A percentile compares a stretch with the other conserved stretches of the same genome.
Conservation (phyloP, 2,888 invertebrate genomes). For the Invenusta paracnida region DNA sequence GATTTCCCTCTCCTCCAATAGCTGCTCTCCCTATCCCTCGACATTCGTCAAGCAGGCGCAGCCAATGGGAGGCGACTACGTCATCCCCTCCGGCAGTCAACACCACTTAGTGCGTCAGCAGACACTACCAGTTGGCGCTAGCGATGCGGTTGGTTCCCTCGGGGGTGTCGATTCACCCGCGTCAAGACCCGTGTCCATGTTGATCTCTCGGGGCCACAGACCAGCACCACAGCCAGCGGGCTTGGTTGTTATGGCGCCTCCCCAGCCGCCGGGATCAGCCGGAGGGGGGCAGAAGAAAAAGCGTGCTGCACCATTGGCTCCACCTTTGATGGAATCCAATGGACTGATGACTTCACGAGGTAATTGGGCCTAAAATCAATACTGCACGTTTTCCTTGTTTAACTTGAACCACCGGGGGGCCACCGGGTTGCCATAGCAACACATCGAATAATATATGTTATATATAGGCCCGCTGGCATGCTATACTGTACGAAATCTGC, state of each 20-base stretch:
- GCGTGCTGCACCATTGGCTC: not conserved
- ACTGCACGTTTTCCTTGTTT: too few relatives aligned
- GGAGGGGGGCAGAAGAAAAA: not conserved
- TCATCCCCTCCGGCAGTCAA: not conserved
- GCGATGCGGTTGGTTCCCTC: not conserved
- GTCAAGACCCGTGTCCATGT: not conserved
- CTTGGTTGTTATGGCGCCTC: not conserved
- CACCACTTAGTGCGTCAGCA: not conserved
- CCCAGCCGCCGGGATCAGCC: not conserved
- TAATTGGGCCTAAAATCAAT: too few relatives aligned
- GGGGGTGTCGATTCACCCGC: not conserved
- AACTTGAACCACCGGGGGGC: too few relatives aligned
- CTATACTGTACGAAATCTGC: too few relatives aligned
- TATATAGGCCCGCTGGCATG: too few relatives aligned
- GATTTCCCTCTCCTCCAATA: not conserved
- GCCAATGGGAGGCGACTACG: not conserved
- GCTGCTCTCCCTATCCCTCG: not conserved
- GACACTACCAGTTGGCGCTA: not conserved
- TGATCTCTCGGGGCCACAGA: not conserved
- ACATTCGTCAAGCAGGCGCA: not conserved
- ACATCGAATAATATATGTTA: too few relatives aligned
- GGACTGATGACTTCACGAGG: too few relatives aligned
- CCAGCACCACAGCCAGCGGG: not conserved
- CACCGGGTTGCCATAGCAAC: too few relatives aligned
- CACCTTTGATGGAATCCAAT: too few relatives aligned